Evolutionary conservation across 2,888 invertebrate species (phyloP).

Genomic region (Neoscelio sp.): DNA sequence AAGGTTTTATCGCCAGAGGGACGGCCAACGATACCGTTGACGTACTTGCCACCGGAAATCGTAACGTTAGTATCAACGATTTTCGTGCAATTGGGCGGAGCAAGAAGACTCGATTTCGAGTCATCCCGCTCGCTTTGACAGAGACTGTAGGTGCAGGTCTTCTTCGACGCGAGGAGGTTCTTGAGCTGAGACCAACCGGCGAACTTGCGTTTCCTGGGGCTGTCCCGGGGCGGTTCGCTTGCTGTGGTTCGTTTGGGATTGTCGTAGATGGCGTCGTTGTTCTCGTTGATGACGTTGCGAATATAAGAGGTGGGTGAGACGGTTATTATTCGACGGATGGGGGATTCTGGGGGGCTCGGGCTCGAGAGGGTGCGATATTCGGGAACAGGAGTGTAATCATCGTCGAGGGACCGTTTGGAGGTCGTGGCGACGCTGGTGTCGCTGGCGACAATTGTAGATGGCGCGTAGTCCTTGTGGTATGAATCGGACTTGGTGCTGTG

Average conservation of each 20-base stretch:
- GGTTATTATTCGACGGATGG: conserved; percentile 76
- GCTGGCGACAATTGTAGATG: conserved; percentile 20
- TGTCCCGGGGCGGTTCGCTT: conserved; percentile 79
- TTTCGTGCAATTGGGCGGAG: conserved; percentile 70
- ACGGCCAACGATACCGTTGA: conserved; percentile 79
- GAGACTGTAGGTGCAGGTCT: conserved; percentile 76
- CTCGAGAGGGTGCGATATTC: conserved; percentile 72
- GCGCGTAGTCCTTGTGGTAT: conserved; percentile 79
- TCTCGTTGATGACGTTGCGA: conserved; percentile 88
- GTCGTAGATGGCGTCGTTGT: conserved; percentile 72
- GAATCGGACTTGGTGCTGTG: conserved; percentile 87
- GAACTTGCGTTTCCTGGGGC: conserved; percentile 77
- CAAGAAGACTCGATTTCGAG: conserved; percentile 78
- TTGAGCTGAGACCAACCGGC: conserved; percentile 84
- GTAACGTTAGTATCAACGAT: conserved; percentile 82
- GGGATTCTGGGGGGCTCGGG: conserved; percentile 84
- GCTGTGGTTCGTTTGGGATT: conserved; percentile 81
- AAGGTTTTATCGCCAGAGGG: conserved; percentile 79
- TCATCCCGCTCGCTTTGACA: conserved; percentile 79
- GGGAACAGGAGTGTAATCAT: conserved; percentile 69
- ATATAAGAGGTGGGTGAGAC: conserved; percentile 87
- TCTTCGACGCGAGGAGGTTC: conserved; percentile 81
- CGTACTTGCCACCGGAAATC: conserved; percentile 81
- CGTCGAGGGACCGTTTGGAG: conserved; percentile 72
- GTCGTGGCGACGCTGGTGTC: conserved; percentile 44